These are phyloP conservation scores for Rhinopithecus roxellana DNA, from an alignment of 2,113 vertebrate genomes.

Conservation along the genomic window DNA sequence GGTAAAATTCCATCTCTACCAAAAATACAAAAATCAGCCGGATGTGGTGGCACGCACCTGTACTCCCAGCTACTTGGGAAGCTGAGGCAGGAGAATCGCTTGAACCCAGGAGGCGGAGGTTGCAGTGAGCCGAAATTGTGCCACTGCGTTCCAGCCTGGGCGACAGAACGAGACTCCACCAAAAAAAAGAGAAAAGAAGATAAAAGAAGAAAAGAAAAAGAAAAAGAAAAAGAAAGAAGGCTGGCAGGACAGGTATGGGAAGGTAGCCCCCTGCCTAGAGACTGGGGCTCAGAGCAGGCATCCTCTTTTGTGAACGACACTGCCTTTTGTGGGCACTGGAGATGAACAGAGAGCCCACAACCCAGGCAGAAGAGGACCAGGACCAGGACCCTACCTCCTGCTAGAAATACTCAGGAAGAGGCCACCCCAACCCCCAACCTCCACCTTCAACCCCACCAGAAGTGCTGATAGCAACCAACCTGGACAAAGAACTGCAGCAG, in stretches of 20 bases:
- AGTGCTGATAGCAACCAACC: background rate
- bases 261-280: background rate
- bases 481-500: background rate
- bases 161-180: too few relatives aligned
- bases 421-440: background rate
- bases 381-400: background rate
- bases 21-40: too few relatives aligned
- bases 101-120: too few relatives aligned
- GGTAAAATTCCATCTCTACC: too few relatives aligned
- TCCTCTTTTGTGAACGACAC: background rate
- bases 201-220: too few relatives aligned
- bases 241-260: background rate
- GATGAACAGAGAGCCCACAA: background rate
- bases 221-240: too few relatives aligned
- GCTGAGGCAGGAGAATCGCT: too few relatives aligned
- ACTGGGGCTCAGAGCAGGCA: background rate
- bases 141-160: too few relatives aligned
- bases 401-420: background rate
- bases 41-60: too few relatives aligned
- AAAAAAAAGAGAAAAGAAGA: too few relatives aligned
- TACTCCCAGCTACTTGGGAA: too few relatives aligned
- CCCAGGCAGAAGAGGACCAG: background rate
- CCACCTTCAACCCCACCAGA: background rate
- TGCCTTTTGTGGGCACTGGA: background rate
- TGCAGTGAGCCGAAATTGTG: too few relatives aligned